These are phyloP conservation scores for Xestia sexstrigata DNA, from an alignment of 2,888 invertebrate species.

Conservation along the genomic window DNA sequence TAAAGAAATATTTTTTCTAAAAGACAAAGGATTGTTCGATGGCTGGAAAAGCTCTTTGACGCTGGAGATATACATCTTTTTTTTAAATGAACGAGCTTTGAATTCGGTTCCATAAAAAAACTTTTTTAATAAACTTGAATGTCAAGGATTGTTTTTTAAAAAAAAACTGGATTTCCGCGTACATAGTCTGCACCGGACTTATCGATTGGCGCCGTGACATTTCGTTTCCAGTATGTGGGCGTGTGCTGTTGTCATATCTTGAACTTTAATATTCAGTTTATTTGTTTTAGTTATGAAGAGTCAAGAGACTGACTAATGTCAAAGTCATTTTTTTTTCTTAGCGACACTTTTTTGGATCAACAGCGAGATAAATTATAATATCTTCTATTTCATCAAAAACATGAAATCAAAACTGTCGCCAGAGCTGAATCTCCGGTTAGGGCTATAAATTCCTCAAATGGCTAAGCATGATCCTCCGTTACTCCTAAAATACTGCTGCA, in stretches of 20 bases:
- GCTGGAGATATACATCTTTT: not conserved
- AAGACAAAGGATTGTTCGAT: not conserved
- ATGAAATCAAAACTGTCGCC: too few relatives aligned
- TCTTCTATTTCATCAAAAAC: too few relatives aligned
- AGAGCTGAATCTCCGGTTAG: too few relatives aligned
- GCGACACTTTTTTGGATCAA: not conserved
- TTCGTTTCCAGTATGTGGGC: not conserved
- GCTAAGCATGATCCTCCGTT: too few relatives aligned
- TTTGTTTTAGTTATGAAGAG: too few relatives aligned
- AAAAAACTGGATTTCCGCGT: not conserved
- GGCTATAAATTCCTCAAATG: too few relatives aligned
- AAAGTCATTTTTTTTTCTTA: not conserved
- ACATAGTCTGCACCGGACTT: not conserved
- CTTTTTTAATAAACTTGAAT: not conserved
- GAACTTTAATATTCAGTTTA: too few relatives aligned
- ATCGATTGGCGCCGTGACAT: conserved; percentile 16
- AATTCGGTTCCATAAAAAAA: not conserved
- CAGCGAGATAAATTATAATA: not conserved
- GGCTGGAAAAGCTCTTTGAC: not conserved
- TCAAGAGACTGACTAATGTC: not conserved
- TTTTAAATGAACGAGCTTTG: not conserved
- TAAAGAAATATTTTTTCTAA: too few relatives aligned
- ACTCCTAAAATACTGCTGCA: too few relatives aligned
- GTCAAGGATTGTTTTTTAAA: not conserved
- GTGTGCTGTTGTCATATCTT: too few relatives aligned